Conservation (phyloP, 2,888 invertebrate genomes). For the Lithosia quadra region DNA sequence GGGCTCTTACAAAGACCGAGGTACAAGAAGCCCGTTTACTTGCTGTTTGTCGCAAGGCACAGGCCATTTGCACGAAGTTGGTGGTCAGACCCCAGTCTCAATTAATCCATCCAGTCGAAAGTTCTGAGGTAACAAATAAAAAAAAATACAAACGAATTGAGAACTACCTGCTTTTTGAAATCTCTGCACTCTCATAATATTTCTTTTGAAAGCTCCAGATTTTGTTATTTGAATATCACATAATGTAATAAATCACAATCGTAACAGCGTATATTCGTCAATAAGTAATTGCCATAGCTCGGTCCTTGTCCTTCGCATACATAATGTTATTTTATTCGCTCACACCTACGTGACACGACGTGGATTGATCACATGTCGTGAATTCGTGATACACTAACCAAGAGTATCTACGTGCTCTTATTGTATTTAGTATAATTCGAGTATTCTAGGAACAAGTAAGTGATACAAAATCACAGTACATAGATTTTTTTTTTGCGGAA, state of each 20-base stretch:
- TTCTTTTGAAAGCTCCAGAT: conserved; percentile 1
- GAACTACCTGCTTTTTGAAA: no score
- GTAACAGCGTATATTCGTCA: conserved; percentile 30
- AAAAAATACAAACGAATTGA: no score
- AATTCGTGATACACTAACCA: conserved; percentile 32
- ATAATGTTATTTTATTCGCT: conserved; percentile 46
- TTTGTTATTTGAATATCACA: conserved; percentile 1
- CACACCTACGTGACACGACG: conserved; percentile 46
- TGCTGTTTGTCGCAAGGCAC: no score
- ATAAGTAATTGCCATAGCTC: conserved; percentile 36
- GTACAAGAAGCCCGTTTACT: no score
- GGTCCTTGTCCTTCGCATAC: conserved; percentile 35
- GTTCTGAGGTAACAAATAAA: no score
- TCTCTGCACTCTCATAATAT: background rate
- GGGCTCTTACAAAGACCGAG: no score
- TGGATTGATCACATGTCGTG: conserved; percentile 46
- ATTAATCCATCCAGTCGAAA: no score
- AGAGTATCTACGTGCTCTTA: conserved; percentile 26
- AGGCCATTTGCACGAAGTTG: no score
- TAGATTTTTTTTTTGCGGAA: no score
- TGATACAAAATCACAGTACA: background rate
- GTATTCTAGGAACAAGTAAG: conserved; percentile 9
- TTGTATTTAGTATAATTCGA: conserved; percentile 14
- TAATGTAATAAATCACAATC: conserved; percentile 16
- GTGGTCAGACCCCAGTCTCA: no score